Percentiles rank a stretch among this genome's conserved stretches.
Evolutionary conservation across 1,140 invertebrate genomes (phyloP).

Genomic region (Trissolcus basalis): DNA sequence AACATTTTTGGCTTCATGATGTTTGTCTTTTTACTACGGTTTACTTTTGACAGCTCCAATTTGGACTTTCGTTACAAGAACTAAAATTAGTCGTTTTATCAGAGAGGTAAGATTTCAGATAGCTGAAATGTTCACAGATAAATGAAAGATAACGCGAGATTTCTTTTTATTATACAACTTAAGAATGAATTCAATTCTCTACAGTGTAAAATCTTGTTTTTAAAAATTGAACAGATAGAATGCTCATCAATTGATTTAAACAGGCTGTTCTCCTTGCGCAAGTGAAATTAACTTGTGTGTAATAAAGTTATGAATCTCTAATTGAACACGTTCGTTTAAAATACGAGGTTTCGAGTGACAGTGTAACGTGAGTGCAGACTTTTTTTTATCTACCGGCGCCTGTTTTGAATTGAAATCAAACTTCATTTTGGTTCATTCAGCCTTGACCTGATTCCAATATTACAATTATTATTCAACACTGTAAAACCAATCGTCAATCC

Average conservation of each 20-base stretch:
- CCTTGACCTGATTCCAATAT: constrained; percentile 27
- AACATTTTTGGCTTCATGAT: too few species aligned
- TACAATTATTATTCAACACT: constrained; percentile 37
- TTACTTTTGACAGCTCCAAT: too few species aligned
- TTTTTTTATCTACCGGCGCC: constrained; percentile 7
- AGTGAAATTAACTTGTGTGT: constrained; percentile 6
- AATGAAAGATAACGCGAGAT: too few species aligned
- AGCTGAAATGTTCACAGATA: too few species aligned
- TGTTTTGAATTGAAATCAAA: constrained; percentile 26
- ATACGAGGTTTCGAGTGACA: neutral
- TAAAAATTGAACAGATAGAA: neutral
- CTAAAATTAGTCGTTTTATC: too few species aligned
- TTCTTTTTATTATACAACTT: too few species aligned
- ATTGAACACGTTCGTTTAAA: neutral
- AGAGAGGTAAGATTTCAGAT: too few species aligned
- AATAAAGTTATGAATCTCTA: constrained; percentile 6
- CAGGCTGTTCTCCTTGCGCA: constrained; percentile 16
- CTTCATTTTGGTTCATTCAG: constrained; percentile 21
- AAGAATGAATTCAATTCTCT: too few species aligned
- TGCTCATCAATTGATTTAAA: constrained; percentile 20
- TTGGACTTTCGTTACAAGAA: too few species aligned
- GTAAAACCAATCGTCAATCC: constrained; percentile 4
- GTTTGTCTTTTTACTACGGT: too few species aligned
- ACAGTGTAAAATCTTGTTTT: too few species aligned
- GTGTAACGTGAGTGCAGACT: neutral